Evolutionary conservation across 2,113 vertebrate species (phyloP).

Genomic region (Lota lota): DNA sequence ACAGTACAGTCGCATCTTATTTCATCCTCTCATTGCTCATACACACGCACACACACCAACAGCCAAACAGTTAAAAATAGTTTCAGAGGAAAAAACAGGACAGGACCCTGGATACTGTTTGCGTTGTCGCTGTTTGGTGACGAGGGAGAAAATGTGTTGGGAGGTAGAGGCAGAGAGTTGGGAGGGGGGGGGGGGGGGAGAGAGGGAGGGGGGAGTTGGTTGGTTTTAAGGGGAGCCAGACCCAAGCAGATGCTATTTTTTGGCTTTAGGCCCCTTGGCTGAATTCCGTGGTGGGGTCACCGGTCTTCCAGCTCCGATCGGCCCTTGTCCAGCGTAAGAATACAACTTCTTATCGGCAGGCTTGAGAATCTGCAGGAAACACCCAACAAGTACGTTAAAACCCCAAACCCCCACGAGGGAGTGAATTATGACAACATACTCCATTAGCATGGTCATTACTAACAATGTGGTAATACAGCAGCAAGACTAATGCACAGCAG

Average conservation of each 20-base stretch:
- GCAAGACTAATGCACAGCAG: no score
- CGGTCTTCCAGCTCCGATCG: slow-evolving; percentile 83
- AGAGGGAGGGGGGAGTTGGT: slow-evolving; percentile 15
- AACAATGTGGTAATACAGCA: no score
- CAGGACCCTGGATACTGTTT: slow-evolving; percentile 72
- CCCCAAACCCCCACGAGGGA: no score
- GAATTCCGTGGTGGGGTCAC: slow-evolving; percentile 93
- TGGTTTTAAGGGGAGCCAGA: slow-evolving; percentile 16
- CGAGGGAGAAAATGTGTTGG: slow-evolving; percentile 49
- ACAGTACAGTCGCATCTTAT: slow-evolving; percentile 41
- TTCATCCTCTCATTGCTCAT: slow-evolving; percentile 33
- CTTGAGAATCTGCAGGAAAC: slow-evolving; percentile 83
- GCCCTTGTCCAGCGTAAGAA: slow-evolving; percentile 85
- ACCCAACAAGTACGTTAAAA: no score
- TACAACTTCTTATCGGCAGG: slow-evolving; percentile 97
- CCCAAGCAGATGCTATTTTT: slow-evolving; percentile 82
- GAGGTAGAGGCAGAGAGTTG: slow-evolving; percentile 57
- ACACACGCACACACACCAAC: slow-evolving; percentile 29
- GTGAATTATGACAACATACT: no score
- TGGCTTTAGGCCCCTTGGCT: slow-evolving; percentile 84
- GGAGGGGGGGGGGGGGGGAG: background rate
- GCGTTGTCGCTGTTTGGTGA: slow-evolving; percentile 64
- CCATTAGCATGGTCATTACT: no score
- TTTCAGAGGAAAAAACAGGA: slow-evolving; percentile 30
- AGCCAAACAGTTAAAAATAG: slow-evolving; percentile 52